A percentile compares a stretch with the other conserved stretches of the same genome.
Conservation (phyloP, 2,797 vertebrate genomes). For the Falco columbarius region DNA sequence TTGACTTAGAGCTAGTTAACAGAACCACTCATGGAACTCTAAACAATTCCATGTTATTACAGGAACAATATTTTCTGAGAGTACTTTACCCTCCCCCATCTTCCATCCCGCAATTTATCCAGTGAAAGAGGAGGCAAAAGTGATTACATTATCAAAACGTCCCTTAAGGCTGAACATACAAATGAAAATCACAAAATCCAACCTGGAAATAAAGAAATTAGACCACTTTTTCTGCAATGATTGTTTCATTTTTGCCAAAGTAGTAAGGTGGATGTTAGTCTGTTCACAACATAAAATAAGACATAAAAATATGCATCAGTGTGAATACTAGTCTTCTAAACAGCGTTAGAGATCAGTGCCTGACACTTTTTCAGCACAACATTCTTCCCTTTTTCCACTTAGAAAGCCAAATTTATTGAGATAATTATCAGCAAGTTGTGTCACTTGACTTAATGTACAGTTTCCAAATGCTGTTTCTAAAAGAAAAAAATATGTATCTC, state of each 20-base stretch:
- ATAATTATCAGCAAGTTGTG: neutral
- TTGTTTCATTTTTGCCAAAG: neutral
- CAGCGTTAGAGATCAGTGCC: neutral
- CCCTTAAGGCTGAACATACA: neutral
- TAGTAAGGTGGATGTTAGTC: neutral
- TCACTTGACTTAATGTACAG: neutral
- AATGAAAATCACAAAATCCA: neutral
- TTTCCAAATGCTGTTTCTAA: neutral
- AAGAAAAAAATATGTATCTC: neutral
- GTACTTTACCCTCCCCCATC: neutral
- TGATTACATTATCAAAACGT: neutral
- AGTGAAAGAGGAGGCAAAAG: neutral
- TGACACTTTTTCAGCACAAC: neutral
- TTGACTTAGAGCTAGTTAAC: neutral
- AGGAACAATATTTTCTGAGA: neutral
- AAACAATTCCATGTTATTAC: neutral
- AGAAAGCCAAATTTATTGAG: neutral
- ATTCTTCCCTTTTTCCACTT: neutral
- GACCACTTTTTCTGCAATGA: neutral
- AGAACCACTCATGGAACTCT: neutral
- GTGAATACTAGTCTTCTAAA: neutral
- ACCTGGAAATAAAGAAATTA: conserved; percentile 16
- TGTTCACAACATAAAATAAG: neutral
- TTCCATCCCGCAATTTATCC: neutral
- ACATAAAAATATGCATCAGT: neutral